Conservation (phyloP, 2,888 invertebrate species). For the Philopedon plagiatum region DNA sequence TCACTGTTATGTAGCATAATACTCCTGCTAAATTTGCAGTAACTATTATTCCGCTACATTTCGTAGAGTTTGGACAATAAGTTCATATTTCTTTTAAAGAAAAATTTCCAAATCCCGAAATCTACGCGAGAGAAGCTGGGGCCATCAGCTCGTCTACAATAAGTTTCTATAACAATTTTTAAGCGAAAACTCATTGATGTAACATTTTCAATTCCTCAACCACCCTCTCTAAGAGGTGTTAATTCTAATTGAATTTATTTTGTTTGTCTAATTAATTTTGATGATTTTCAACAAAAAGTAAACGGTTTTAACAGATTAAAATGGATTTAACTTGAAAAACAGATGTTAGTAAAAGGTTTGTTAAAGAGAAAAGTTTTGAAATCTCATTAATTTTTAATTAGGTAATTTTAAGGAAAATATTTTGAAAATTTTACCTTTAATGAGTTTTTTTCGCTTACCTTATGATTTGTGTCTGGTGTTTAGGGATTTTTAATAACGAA, state of each 20-base stretch:
- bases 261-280: constrained; percentile 6
- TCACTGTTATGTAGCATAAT: too few relatives aligned
- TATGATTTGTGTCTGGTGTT: too few relatives aligned
- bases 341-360: constrained; percentile 4
- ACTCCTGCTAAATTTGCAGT: too few relatives aligned
- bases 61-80: too few relatives aligned
- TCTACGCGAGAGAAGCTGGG: too few relatives aligned
- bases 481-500: too few relatives aligned
- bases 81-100: too few relatives aligned
- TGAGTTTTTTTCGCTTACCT: too few relatives aligned
- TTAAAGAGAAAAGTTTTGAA: not conserved
- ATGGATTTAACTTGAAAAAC: constrained; percentile 2
- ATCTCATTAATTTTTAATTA: not conserved
- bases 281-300: not conserved
- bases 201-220: not conserved
- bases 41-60: too few relatives aligned
- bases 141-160: too few relatives aligned
- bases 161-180: not conserved
- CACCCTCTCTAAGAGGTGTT: not conserved
- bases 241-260: not conserved
- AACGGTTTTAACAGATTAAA: constrained; percentile 4
- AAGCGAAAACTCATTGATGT: not conserved
- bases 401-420: not conserved
- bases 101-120: too few relatives aligned
- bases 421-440: not conserved